Percentiles rank a stretch among this genome's conserved stretches.
phyloP scores from a whole-genome alignment of 2,888 invertebrate species.

The Frankliniella intonsa region DNA sequence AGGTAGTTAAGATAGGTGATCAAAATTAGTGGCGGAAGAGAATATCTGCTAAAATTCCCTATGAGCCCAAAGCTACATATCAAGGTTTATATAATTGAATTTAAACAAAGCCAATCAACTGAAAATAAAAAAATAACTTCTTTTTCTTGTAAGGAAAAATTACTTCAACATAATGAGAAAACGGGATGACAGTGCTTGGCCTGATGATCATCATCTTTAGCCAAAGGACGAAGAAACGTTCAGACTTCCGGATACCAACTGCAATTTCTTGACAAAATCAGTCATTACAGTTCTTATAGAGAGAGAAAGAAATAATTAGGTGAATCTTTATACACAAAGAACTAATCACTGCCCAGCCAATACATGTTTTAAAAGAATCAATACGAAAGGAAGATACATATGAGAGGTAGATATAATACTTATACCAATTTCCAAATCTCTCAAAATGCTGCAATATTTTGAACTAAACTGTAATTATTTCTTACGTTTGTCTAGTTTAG shows the following conservation, averaged over 20 bases:
- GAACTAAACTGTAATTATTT: background rate
- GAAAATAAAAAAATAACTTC: background rate
- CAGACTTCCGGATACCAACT: slow-evolving; percentile 1
- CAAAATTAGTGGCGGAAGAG: background rate
- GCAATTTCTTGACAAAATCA: background rate
- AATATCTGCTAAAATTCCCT: background rate
- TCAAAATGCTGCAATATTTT: background rate
- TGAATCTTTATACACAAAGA: background rate
- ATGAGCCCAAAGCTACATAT: background rate
- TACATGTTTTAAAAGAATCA: background rate
- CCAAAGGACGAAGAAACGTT: slow-evolving; percentile 9
- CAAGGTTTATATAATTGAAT: background rate
- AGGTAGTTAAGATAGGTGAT: background rate
- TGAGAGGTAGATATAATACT: background rate
- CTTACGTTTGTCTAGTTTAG: too few relatives aligned
- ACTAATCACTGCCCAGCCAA: background rate
- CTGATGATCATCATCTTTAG: background rate
- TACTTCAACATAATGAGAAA: background rate
- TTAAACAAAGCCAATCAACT: background rate
- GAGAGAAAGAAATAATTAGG: background rate
- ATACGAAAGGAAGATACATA: background rate
- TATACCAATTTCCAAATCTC: background rate
- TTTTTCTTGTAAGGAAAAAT: background rate
- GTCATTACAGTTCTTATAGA: background rate
- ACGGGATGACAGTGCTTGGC: background rate